Conservation (phyloP, 2,113 vertebrate genomes). For the Laticauda laticaudata region DNA sequence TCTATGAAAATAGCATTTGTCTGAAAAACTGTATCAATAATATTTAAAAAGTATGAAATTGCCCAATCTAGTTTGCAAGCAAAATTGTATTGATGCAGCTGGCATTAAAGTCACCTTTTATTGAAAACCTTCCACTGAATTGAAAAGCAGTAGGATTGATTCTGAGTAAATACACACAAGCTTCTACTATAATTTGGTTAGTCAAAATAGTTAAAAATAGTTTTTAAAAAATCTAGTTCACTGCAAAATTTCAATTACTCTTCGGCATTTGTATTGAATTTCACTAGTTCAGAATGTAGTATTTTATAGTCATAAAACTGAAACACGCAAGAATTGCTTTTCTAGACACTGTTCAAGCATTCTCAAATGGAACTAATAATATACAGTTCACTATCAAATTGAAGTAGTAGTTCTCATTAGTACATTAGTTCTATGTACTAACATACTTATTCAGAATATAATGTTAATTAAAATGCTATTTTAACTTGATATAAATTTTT, state of each 20-base stretch:
- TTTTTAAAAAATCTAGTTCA: slow-evolving; percentile 38
- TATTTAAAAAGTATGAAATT: slow-evolving; percentile 18
- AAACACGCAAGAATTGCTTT: slow-evolving; percentile 29
- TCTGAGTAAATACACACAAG: not conserved
- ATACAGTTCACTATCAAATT: slow-evolving; percentile 26
- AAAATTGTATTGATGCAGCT: slow-evolving; percentile 25
- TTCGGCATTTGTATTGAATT: slow-evolving; percentile 9
- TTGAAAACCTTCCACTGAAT: not conserved
- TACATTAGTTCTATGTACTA: not conserved
- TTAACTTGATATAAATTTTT: not conserved
- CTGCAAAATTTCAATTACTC: slow-evolving; percentile 27
- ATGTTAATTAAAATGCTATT: slow-evolving; percentile 1
- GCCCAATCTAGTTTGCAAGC: slow-evolving; percentile 14
- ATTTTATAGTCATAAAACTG: not conserved
- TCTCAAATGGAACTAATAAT: slow-evolving; percentile 39
- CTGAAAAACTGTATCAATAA: slow-evolving; percentile 11
- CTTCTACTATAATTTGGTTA: not conserved
- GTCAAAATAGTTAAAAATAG: slow-evolving; percentile 10
- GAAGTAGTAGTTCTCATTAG: slow-evolving; percentile 10
- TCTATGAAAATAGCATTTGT: slow-evolving; percentile 28
- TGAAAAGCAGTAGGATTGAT: not conserved
- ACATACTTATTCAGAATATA: slow-evolving; percentile 7
- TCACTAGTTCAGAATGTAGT: not conserved
- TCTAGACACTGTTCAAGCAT: slow-evolving; percentile 29
- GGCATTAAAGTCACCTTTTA: not conserved